A percentile compares a stretch with the other conserved stretches of the same genome.
Evolutionary conservation across 1,140 invertebrate genomes (phyloP).

Genomic region (Drosophila kanapiae): DNA sequence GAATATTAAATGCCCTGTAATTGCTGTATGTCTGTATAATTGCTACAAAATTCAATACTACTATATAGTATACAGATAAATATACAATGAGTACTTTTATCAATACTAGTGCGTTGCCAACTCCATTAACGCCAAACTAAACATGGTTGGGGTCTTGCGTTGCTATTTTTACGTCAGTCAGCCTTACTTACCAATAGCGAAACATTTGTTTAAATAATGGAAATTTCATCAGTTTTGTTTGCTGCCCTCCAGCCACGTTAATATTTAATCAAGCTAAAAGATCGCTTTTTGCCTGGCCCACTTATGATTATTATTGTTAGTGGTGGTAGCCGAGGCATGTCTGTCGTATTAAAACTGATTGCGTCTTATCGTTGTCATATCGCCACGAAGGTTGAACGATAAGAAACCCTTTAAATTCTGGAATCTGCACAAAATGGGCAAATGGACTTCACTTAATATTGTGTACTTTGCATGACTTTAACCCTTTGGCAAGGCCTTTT

Average conservation of each 20-base stretch:
- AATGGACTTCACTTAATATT: slow-evolving; percentile 23
- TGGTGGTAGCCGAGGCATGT: slow-evolving; percentile 13
- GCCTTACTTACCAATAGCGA: slow-evolving; percentile 11
- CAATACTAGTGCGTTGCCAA: not conserved
- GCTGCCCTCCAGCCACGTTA: slow-evolving; percentile 31
- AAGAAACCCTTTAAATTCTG: slow-evolving; percentile 2
- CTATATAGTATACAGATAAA: not conserved
- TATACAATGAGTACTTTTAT: not conserved
- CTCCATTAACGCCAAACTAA: slow-evolving; percentile 11
- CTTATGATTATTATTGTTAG: slow-evolving; percentile 20
- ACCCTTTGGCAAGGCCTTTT: slow-evolving; percentile 11
- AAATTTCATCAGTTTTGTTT: slow-evolving; percentile 62
- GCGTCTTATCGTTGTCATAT: slow-evolving; percentile 61
- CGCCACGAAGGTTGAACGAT: slow-evolving; percentile 32
- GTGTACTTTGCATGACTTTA: slow-evolving; percentile 49
- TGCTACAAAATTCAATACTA: slow-evolving; percentile 3
- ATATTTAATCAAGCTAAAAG: slow-evolving; percentile 75
- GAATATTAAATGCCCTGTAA: slow-evolving; percentile 11
- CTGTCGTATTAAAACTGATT: slow-evolving; percentile 19
- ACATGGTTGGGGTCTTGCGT: slow-evolving; percentile 17
- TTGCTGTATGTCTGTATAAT: slow-evolving; percentile 10
- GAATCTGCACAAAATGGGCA: slow-evolving; percentile 17
- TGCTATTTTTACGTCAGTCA: slow-evolving; percentile 37
- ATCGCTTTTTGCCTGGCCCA: slow-evolving; percentile 18
- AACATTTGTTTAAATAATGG: slow-evolving; percentile 77